Evolutionary conservation across 2,888 invertebrate genomes (phyloP).

Genomic region (Sicus ferrugineus): DNA sequence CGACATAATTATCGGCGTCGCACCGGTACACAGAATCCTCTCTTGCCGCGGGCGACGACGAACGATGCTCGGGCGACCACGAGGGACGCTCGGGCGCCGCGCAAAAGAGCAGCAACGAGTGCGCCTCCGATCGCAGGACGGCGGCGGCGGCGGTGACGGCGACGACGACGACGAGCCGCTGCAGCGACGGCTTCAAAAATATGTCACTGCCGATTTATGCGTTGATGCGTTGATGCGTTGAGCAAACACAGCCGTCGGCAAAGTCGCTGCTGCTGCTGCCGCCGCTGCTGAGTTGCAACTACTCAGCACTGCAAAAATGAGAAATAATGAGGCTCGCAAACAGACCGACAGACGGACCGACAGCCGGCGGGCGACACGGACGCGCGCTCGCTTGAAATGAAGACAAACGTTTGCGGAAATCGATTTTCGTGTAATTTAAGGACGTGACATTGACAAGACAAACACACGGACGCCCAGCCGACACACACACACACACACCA

Average conservation of each 20-base stretch:
- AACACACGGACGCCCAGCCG: neutral
- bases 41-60: slow-evolving; percentile 13
- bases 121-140: neutral
- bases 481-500: neutral
- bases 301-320: neutral
- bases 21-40: neutral
- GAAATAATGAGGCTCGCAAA: neutral
- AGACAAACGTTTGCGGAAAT: slow-evolving; percentile 31
- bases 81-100: neutral
- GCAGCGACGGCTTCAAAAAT: slow-evolving; percentile 4
- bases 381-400: too few species aligned
- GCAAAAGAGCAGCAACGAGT: neutral
- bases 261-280: neutral
- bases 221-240: slow-evolving; percentile 54
- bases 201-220: slow-evolving; percentile 41
- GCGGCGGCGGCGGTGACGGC: slow-evolving; percentile 1
- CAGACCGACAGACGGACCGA: neutral
- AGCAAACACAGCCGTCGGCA: slow-evolving; percentile 58
- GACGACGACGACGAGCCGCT: neutral
- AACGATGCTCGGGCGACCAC: slow-evolving; percentile 25
- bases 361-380: too few species aligned
- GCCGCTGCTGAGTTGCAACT: neutral
- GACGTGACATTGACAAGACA: slow-evolving; percentile 55
- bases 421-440: slow-evolving; percentile 57
- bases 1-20: slow-evolving; percentile 26